Percentiles rank a stretch among this genome's conserved stretches.
These are phyloP conservation scores for Harmothoe impar DNA, from an alignment of 2,888 invertebrate species.

Conservation along the genomic window DNA sequence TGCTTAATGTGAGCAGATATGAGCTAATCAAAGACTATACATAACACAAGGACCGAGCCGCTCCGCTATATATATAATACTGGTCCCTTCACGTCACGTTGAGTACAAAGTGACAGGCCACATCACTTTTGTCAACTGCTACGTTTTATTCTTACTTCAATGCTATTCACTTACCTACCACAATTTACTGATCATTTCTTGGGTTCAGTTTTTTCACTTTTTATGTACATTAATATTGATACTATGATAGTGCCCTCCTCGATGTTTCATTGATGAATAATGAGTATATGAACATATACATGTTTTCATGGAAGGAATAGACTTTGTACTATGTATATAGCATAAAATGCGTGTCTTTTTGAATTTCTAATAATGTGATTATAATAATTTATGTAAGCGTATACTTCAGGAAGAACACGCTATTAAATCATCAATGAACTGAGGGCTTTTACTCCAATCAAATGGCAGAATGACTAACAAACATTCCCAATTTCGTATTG, in stretches of 20 bases:
- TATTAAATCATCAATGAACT: conserved; percentile 20
- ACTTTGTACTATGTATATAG: conserved; percentile 29
- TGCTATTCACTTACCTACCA: conserved; percentile 47
- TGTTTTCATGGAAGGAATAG: background rate
- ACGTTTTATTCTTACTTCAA: conserved; percentile 38
- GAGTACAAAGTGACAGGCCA: conserved; percentile 40
- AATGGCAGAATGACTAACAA: conserved; percentile 48
- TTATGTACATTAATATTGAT: conserved; percentile 43
- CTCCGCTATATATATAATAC: background rate
- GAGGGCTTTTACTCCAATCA: conserved; percentile 43
- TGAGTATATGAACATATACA: background rate
- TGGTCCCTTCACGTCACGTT: conserved; percentile 26
- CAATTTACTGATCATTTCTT: conserved; percentile 24
- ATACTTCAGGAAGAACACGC: conserved; percentile 4
- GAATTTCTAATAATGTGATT: conserved; percentile 41
- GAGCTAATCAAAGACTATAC: conserved; percentile 52
- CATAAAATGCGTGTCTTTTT: conserved; percentile 45
- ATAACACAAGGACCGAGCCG: conserved; percentile 24
- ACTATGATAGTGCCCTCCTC: background rate
- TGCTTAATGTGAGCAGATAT: conserved; percentile 38
- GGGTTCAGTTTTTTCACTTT: background rate
- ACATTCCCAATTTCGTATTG: conserved; percentile 59
- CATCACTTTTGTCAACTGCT: conserved; percentile 50
- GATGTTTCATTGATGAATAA: conserved; percentile 7
- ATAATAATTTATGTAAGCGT: conserved; percentile 52